Evolutionary conservation across 2,113 vertebrate genomes (phyloP).

Genomic region (Cynocephalus volans): DNA sequence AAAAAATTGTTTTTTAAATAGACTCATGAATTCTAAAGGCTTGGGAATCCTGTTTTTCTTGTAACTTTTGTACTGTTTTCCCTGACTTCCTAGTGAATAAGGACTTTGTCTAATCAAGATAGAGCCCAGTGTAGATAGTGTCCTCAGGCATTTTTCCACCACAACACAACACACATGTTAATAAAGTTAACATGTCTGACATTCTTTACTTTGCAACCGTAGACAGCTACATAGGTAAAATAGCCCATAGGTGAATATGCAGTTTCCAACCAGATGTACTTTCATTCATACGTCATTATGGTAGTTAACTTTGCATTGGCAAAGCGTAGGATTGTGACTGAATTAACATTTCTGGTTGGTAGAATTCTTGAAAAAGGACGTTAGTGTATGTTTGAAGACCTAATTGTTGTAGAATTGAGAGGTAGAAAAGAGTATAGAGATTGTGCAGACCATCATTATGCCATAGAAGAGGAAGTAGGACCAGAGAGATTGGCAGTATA

Average conservation of each 20-base stretch:
- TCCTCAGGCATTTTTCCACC: background rate
- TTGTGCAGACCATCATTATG: background rate
- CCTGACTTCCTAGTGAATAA: background rate
- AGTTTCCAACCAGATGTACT: background rate
- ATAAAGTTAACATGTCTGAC: constrained; percentile 35
- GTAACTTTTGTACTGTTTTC: background rate
- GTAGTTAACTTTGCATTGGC: background rate
- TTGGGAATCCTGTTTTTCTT: background rate
- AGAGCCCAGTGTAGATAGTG: background rate
- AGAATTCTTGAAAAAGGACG: constrained; percentile 16
- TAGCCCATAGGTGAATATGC: background rate
- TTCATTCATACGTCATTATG: background rate
- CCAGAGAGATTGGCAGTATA: background rate
- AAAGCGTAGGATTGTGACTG: background rate
- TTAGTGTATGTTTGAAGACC: background rate
- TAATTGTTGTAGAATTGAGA: constrained; percentile 10
- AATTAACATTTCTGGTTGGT: background rate
- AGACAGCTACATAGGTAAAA: background rate
- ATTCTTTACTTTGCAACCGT: background rate
- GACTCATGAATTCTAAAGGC: background rate
- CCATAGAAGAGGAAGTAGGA: background rate
- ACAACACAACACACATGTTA: background rate
- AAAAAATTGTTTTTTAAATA: background rate
- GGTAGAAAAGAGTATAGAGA: background rate
- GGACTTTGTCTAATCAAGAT: background rate